These are phyloP conservation scores for Okamejei kenojei DNA, from an alignment of 2,797 vertebrate genomes.

Conservation along the genomic window DNA sequence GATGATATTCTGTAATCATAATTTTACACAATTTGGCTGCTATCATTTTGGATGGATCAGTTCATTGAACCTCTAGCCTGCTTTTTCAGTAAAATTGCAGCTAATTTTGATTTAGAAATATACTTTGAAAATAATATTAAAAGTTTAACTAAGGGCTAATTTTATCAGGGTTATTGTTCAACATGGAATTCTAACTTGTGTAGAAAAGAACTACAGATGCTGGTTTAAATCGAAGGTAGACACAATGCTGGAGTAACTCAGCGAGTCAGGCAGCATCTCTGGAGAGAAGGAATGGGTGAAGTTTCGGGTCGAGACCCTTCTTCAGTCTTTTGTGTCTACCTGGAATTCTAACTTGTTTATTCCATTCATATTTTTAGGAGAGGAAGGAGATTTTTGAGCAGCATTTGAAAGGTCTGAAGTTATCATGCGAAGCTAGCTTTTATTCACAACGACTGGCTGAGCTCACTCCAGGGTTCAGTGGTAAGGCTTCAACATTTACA, in stretches of 20 bases:
- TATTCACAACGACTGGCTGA: constrained; percentile 90
- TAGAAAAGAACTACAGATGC: too few relatives aligned
- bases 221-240: too few relatives aligned
- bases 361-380: constrained; percentile 62
- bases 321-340: too few relatives aligned
- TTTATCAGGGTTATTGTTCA: not conserved
- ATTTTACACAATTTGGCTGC: not conserved
- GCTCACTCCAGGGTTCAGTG: constrained; percentile 91
- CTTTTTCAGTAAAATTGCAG: not conserved
- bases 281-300: too few relatives aligned
- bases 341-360: not conserved
- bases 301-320: too few relatives aligned
- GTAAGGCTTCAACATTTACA: constrained; percentile 52
- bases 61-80: not conserved
- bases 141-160: not conserved
- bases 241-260: too few relatives aligned
- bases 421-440: constrained; percentile 73
- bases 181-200: not conserved
- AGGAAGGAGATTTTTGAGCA: constrained; percentile 94
- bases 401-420: constrained; percentile 86
- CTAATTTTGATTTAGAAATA: not conserved
- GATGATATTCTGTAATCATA: not conserved
- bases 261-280: too few relatives aligned
- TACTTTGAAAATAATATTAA: not conserved
- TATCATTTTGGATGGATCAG: not conserved